Percentiles rank a stretch among this genome's conserved stretches.
These are phyloP conservation scores for Xenopus borealis DNA, from an alignment of 2,113 vertebrate species.

Conservation along the genomic window DNA sequence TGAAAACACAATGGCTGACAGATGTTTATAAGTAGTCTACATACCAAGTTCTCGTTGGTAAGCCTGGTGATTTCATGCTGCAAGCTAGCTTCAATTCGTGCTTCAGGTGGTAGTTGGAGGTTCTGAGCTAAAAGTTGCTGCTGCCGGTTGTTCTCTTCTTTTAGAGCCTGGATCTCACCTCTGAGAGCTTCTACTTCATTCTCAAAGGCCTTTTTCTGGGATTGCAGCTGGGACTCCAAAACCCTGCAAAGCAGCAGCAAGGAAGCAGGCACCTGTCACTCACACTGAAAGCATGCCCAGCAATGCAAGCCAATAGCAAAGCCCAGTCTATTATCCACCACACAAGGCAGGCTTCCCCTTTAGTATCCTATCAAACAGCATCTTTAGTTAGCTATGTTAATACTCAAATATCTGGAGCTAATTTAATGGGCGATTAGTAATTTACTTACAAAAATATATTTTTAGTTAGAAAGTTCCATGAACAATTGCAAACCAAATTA, in stretches of 20 bases:
- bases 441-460: too few relatives aligned
- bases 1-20: neutral
- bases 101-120: slow-evolving; percentile 93
- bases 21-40: fast-evolving
- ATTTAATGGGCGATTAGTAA: too few relatives aligned
- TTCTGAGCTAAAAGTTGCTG: slow-evolving; percentile 97
- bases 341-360: too few relatives aligned
- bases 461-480: too few relatives aligned
- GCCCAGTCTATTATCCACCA: too few relatives aligned
- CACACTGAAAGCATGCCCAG: neutral
- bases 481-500: too few relatives aligned
- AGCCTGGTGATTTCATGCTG: slow-evolving; percentile 97
- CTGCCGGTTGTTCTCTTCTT: slow-evolving; percentile 94
- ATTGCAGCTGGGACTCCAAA: slow-evolving; percentile 90
- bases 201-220: slow-evolving; percentile 85
- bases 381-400: too few relatives aligned
- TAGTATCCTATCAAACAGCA: too few relatives aligned
- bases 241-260: slow-evolving; percentile 67
- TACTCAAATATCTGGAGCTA: too few relatives aligned
- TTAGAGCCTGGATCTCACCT: slow-evolving; percentile 89
- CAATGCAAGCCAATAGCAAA: too few relatives aligned
- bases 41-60: slow-evolving; percentile 95
- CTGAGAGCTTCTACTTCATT: slow-evolving; percentile 81
- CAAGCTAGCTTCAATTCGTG: slow-evolving; percentile 93
- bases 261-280: neutral